phyloP scores from a whole-genome alignment of 35 echinoderm and acorn worm genomes.

The Apostichopus californicus region DNA sequence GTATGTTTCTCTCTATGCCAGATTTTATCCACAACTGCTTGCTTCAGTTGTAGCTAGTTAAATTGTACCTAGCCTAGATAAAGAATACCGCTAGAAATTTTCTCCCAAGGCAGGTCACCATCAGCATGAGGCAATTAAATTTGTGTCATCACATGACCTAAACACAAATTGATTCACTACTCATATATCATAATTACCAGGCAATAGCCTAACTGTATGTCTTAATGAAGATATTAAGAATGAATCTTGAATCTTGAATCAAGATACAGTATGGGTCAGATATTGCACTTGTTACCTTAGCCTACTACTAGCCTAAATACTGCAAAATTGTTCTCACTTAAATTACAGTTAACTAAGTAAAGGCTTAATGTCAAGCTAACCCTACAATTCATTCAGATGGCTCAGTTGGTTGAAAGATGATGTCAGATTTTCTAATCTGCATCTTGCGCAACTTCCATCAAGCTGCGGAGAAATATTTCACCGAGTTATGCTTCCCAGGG shows the following conservation, averaged over 20 bases:
- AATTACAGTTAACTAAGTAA: background rate
- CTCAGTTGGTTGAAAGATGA: background rate
- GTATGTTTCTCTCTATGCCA: background rate
- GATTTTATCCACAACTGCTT: background rate
- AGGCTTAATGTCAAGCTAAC: background rate
- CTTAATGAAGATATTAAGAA: background rate
- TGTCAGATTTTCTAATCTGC: background rate
- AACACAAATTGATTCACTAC: background rate
- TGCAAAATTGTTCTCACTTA: background rate
- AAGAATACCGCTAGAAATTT: background rate
- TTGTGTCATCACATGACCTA: background rate
- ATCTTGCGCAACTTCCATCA: background rate
- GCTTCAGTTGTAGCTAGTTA: background rate
- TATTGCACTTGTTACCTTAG: background rate
- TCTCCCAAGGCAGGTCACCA: background rate
- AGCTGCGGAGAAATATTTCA: background rate
- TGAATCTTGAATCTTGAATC: background rate
- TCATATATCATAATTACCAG: background rate
- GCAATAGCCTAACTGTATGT: background rate
- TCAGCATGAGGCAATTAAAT: background rate
- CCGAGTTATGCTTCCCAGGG: background rate
- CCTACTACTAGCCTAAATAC: background rate
- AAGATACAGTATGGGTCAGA: background rate
- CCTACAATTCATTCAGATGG: background rate
- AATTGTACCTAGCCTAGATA: background rate